Percentiles rank a stretch among this genome's conserved stretches.
Evolutionary conservation across 1,140 invertebrate species (phyloP).

Genomic region (Penaeus chinensis): DNA sequence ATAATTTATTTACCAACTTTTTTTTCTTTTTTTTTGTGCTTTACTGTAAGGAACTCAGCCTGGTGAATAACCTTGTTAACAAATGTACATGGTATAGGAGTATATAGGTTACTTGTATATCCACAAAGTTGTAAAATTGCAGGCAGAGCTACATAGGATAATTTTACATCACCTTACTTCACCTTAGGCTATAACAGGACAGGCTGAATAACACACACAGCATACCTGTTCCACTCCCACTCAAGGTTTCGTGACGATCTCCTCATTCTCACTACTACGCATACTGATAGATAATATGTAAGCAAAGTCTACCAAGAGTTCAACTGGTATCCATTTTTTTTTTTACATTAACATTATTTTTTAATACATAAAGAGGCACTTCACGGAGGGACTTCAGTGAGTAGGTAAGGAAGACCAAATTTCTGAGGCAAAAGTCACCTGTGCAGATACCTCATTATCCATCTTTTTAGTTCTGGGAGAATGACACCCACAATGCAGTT

Average conservation of each 20-base stretch:
- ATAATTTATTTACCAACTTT: neutral
- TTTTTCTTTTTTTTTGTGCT: neutral
- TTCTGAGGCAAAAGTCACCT: conserved; percentile 45
- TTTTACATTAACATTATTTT: conserved; percentile 12
- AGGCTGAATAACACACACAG: conserved; percentile 12
- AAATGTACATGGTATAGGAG: too few relatives aligned
- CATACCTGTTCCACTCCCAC: neutral
- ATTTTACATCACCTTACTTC: too few relatives aligned
- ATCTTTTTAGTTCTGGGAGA: conserved; percentile 39
- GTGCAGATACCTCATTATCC: conserved; percentile 14
- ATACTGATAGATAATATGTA: too few relatives aligned
- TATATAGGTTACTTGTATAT: too few relatives aligned
- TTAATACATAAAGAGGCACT: conserved; percentile 44
- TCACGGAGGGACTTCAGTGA: conserved; percentile 56
- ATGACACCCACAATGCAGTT: conserved; percentile 48
- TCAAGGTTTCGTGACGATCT: too few relatives aligned
- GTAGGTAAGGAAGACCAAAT: conserved; percentile 52
- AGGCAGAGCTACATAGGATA: too few relatives aligned
- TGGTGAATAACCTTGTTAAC: too few relatives aligned
- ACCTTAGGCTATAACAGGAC: neutral
- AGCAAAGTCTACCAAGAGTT: too few relatives aligned
- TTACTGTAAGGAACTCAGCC: too few relatives aligned
- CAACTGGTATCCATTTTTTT: neutral
- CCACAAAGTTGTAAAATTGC: too few relatives aligned
- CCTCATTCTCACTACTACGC: too few relatives aligned